A percentile compares a stretch with the other conserved stretches of the same genome.
Evolutionary conservation across 2,888 invertebrate species (phyloP).

Genomic region (Parelbella ahira): DNA sequence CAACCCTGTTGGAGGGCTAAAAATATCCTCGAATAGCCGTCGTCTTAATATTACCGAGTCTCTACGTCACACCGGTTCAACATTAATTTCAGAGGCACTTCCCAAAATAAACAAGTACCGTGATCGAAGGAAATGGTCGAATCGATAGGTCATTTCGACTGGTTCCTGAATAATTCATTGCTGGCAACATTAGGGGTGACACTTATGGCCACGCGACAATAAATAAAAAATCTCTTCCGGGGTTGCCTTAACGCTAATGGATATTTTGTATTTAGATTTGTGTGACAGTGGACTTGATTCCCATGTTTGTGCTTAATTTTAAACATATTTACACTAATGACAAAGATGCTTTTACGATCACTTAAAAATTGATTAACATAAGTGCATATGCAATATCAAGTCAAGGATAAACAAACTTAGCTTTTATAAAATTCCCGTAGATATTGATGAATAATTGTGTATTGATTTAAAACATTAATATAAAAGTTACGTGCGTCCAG

Average conservation of each 20-base stretch:
- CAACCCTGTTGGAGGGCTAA: too few relatives aligned
- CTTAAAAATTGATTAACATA: not conserved
- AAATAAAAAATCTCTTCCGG: slow-evolving; percentile 16
- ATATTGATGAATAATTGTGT: too few relatives aligned
- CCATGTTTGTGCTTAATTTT: slow-evolving; percentile 8
- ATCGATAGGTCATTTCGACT: slow-evolving; percentile 15
- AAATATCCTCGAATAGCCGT: too few relatives aligned
- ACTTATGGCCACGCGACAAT: slow-evolving; percentile 22
- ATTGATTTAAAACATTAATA: too few relatives aligned
- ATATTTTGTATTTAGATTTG: slow-evolving; percentile 15
- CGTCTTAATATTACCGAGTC: too few relatives aligned
- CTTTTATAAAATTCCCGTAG: too few relatives aligned
- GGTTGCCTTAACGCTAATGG: slow-evolving; percentile 17
- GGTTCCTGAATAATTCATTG: slow-evolving; percentile 20
- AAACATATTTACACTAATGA: slow-evolving; percentile 11
- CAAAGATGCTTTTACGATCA: not conserved
- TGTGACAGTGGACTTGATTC: slow-evolving; percentile 8
- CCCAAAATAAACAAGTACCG: slow-evolving; percentile 4
- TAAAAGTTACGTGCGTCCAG: too few relatives aligned
- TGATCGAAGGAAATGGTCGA: slow-evolving; percentile 8
- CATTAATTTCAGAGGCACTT: too few relatives aligned
- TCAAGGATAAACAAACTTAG: too few relatives aligned
- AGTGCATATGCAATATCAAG: too few relatives aligned
- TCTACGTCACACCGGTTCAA: too few relatives aligned
- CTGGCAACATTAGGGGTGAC: slow-evolving; percentile 17